A percentile compares a stretch with the other conserved stretches of the same genome.
Conservation (phyloP, 2,888 invertebrate species). For the Mythimna pallens region DNA sequence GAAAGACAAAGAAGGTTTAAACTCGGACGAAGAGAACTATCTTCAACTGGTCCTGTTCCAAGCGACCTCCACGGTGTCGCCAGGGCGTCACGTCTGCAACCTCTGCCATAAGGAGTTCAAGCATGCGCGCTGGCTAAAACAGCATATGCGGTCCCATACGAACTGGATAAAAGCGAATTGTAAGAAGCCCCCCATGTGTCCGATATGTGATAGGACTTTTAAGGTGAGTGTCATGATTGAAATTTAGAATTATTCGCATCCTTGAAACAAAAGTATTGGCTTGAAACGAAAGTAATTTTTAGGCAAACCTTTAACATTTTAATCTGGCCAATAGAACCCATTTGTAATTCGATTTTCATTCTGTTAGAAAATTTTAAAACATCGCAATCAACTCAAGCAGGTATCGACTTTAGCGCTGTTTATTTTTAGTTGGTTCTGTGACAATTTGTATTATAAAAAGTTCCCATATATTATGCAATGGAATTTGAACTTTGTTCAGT, state of each 20-base stretch:
- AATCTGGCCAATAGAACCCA: too few relatives aligned
- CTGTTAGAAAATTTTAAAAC: too few relatives aligned
- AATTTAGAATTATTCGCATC: not conserved
- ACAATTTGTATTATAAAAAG: too few relatives aligned
- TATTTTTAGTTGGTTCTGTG: too few relatives aligned
- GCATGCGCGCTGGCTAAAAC: conserved; percentile 91
- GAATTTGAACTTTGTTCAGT: too few relatives aligned
- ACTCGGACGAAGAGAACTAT: conserved; percentile 87
- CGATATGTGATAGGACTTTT: conserved; percentile 91
- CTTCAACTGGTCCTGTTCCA: conserved; percentile 86
- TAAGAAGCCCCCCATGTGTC: conserved; percentile 92
- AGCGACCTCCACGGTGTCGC: conserved; percentile 89
- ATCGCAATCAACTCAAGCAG: too few relatives aligned
- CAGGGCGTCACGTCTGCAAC: conserved; percentile 91
- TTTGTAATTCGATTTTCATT: too few relatives aligned
- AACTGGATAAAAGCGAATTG: conserved; percentile 93
- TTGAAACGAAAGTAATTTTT: too few relatives aligned
- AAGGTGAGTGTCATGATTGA: conserved; percentile 77
- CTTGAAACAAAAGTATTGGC: too few relatives aligned
- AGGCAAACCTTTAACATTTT: too few relatives aligned
- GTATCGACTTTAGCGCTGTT: too few relatives aligned
- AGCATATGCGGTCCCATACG: conserved; percentile 91
- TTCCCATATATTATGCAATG: too few relatives aligned
- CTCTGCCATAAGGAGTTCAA: conserved; percentile 92
- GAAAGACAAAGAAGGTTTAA: conserved; percentile 79